These are phyloP conservation scores for Dasypolia templi DNA, from an alignment of 2,888 invertebrate species.

Conservation along the genomic window DNA sequence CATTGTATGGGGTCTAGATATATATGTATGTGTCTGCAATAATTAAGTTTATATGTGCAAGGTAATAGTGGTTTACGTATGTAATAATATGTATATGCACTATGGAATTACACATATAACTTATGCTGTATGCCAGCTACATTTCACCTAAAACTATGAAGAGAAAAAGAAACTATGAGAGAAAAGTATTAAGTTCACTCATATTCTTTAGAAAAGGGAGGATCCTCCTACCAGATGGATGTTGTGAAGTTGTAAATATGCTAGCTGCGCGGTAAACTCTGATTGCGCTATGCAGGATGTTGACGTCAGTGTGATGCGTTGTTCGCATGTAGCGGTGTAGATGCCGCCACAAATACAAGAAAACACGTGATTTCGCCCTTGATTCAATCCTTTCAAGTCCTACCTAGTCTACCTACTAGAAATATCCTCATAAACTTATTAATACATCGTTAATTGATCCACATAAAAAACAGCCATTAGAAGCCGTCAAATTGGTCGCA, in stretches of 20 bases:
- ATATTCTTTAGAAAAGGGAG: too few species aligned
- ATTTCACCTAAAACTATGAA: too few species aligned
- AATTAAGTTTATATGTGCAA: conserved; percentile 11
- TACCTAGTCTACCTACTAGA: background rate
- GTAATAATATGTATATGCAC: background rate
- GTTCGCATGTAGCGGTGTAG: too few species aligned
- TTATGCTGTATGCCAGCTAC: too few species aligned
- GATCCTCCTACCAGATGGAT: too few species aligned
- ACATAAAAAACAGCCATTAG: background rate
- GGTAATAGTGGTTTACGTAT: background rate
- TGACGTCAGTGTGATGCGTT: too few species aligned
- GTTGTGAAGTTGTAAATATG: too few species aligned
- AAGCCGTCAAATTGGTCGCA: background rate
- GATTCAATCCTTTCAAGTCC: background rate
- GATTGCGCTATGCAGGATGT: too few species aligned
- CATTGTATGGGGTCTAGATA: background rate
- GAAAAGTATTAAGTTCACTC: too few species aligned
- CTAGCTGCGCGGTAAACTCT: too few species aligned
- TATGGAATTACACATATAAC: background rate
- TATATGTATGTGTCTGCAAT: background rate
- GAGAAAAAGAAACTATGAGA: too few species aligned
- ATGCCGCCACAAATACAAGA: background rate
- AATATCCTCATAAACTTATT: background rate
- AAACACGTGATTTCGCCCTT: background rate
- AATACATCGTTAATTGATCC: background rate